Evolutionary conservation across 2,797 vertebrate species (phyloP).

Genomic region (Corythornis leucogaster): DNA sequence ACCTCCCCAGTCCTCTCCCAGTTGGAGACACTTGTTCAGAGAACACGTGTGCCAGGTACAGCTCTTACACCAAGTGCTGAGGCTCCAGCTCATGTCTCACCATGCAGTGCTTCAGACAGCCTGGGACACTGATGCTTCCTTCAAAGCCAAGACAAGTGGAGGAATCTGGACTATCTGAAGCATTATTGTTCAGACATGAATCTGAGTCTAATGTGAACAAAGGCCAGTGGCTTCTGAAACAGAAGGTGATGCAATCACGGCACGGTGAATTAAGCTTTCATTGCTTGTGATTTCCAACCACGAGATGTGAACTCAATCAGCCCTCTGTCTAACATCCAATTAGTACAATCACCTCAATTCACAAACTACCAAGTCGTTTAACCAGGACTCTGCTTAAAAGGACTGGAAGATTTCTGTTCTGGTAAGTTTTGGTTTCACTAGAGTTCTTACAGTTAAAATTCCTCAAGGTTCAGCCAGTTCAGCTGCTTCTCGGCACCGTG

Average conservation of each 20-base stretch:
- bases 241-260: not conserved
- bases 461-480: not conserved
- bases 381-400: not conserved
- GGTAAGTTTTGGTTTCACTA: not conserved
- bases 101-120: not conserved
- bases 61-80: not conserved
- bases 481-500: not conserved
- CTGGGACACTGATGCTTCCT: not conserved
- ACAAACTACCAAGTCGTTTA: slow-evolving; percentile 1
- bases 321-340: not conserved
- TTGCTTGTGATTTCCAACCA: not conserved
- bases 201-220: not conserved
- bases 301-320: not conserved
- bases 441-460: not conserved
- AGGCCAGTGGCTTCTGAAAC: not conserved
- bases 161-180: not conserved
- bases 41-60: accelerated
- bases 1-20: not conserved
- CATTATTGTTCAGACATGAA: not conserved
- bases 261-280: not conserved
- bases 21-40: not conserved
- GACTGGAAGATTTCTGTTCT: not conserved
- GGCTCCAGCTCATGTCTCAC: not conserved
- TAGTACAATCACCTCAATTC: not conserved
- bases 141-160: not conserved